Conservation (phyloP, 2,113 vertebrate species). For the Melanerpes aurifrons region DNA sequence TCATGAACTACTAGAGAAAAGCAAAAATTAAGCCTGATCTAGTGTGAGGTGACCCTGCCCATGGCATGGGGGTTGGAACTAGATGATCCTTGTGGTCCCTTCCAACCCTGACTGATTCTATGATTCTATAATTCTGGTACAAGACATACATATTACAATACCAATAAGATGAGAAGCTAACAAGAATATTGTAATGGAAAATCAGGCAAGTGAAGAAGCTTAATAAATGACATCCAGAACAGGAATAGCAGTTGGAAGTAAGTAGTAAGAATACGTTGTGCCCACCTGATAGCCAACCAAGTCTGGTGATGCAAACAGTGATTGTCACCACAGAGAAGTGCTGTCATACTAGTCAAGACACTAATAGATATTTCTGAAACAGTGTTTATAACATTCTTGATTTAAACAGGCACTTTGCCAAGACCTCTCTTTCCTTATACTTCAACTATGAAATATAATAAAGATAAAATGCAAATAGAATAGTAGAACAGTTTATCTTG, state of each 20-base stretch:
- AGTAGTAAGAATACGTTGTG: not conserved
- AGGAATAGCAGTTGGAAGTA: not conserved
- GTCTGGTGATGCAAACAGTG: not conserved
- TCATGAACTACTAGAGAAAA: not conserved
- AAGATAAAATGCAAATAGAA: not conserved
- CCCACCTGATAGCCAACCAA: not conserved
- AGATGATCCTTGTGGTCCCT: too few species aligned
- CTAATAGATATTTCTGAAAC: not conserved
- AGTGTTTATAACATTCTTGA: not conserved
- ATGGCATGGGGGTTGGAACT: too few species aligned
- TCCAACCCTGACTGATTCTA: too few species aligned
- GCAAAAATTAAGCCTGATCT: not conserved
- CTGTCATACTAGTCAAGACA: not conserved
- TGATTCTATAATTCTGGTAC: not conserved
- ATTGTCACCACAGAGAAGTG: not conserved
- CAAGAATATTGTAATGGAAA: not conserved
- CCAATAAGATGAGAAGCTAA: not conserved
- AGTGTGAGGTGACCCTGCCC: too few species aligned
- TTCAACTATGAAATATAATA: not conserved
- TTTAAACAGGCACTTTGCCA: not conserved
- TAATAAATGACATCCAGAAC: not conserved
- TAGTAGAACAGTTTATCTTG: too few species aligned
- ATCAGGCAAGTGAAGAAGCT: not conserved
- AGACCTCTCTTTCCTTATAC: not conserved
- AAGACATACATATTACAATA: not conserved